Conservation (phyloP, 1,140 invertebrate genomes). For the Leguminivora glycinivorella region DNA sequence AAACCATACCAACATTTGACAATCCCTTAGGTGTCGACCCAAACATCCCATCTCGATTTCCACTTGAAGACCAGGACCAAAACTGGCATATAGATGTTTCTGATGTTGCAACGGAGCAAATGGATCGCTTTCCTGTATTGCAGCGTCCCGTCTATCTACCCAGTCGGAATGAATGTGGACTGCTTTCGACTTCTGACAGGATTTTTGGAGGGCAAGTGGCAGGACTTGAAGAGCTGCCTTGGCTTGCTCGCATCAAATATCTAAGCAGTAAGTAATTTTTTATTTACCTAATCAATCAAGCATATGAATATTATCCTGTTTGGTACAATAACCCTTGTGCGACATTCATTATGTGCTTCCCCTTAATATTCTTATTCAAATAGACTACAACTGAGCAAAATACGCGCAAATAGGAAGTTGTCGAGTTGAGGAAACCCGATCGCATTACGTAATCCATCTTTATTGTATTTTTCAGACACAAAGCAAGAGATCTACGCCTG, state of each 20-base stretch:
- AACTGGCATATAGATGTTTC: not conserved
- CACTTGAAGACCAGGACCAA: not conserved
- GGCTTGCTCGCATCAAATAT: conserved; percentile 80
- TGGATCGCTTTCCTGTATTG: not conserved
- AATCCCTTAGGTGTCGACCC: not conserved
- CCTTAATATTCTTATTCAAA: not conserved
- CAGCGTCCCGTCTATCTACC: conserved; percentile 35
- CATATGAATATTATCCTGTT: not conserved
- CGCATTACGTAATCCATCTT: too few species aligned
- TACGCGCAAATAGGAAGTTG: too few species aligned
- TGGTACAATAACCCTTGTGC: not conserved
- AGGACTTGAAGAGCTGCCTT: conserved; percentile 79
- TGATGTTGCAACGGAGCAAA: not conserved
- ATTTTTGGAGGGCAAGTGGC: conserved; percentile 52
- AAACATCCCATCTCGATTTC: not conserved
- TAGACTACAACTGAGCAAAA: not conserved
- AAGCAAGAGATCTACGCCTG: conserved; percentile 63
- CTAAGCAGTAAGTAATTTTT: conserved; percentile 3
- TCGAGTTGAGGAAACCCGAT: too few species aligned
- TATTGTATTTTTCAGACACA: conserved; percentile 30
- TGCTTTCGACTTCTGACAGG: conserved; percentile 32
- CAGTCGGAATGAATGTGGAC: conserved; percentile 43
- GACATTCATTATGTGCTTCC: not conserved
- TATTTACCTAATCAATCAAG: not conserved
- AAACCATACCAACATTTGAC: not conserved